Percentiles rank a stretch among this genome's conserved stretches.
Evolutionary conservation across 2,888 invertebrate species (phyloP).

Genomic region (Stenurella melanura): DNA sequence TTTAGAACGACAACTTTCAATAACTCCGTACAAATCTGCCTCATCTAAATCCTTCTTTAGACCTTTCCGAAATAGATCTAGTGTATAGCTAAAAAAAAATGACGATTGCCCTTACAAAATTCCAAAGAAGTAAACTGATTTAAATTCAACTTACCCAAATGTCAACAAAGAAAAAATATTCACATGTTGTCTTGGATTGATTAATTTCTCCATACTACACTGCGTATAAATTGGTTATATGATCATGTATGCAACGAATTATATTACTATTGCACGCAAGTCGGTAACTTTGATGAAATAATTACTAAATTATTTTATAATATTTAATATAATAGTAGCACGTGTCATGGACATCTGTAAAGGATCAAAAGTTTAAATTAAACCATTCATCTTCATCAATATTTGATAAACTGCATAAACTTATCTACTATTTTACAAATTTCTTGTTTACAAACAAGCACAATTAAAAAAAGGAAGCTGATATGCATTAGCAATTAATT

Average conservation of each 20-base stretch:
- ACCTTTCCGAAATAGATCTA: constrained; percentile 80
- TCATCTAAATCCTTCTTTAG: constrained; percentile 79
- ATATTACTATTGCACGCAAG: neutral
- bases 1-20: constrained; percentile 74
- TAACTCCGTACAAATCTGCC: constrained; percentile 76
- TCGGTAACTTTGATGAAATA: neutral
- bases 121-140: too few species aligned
- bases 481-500: neutral
- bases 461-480: neutral
- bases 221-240: neutral
- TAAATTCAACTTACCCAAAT: constrained; percentile 78
- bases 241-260: neutral
- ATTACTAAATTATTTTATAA: neutral
- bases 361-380: constrained; percentile 24
- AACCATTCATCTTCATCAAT: constrained; percentile 14
- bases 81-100: constrained; percentile 78
- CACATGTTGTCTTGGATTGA: constrained; percentile 80
- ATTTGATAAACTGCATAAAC: neutral
- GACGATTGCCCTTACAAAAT: constrained; percentile 47
- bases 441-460: neutral
- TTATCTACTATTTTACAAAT: constrained; percentile 7
- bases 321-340: neutral
- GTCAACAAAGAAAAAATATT: constrained; percentile 79
- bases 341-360: constrained; percentile 1
- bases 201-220: constrained; percentile 67